Evolutionary conservation across 2,113 vertebrate species (phyloP), one percentile per base, ranked within the genome.

Genomic region (Pangasianodon hypophthalmus): DNA sequence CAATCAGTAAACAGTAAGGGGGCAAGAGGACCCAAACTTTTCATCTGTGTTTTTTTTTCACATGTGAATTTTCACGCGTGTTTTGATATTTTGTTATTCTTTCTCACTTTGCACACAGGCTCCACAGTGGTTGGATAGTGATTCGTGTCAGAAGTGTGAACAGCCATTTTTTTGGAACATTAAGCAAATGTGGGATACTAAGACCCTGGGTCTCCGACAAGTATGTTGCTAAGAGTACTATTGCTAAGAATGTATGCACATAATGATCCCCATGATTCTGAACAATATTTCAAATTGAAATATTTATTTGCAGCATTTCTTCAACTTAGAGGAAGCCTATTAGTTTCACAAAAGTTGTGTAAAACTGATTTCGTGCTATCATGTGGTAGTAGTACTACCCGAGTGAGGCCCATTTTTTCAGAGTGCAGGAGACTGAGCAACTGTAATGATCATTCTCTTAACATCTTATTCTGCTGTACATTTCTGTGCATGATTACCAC

Each of bases 151-250:
- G 94, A 99, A 97, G 91, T 99, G 98, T 92, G 97, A 98, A 89
- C 98, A 99, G 88, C 98, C 98, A 9, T 99, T 99, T 93, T 99
- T 99, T 95, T 99, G 98, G 98, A 99, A 99, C 85, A 96, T 99
- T 93, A 99, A 98, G 92, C 98, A 99, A 95, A 99, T 99, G 98
- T 99, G 98, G 98, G 98, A 99, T 94, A 96, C 96, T 0, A 99
- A 98, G 94, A 99, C 98, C 0, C 73, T 99, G 88, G 98, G 98
- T 0, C 93, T 99, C 91, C 95, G 98, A 92, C 98, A 99, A 97
- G 98, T 99, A 96, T 73, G 50, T 87, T 52, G 50, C 29, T 19
- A 64, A 44, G n/a, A 67, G n/a, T 44, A 64, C 26, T 41, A n/a
- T 89, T 80, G 50, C 48, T 50, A 56, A 46, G 0, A 37, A 52